Conservation (phyloP, 2,888 invertebrate genomes). For the Notodromas monacha region DNA sequence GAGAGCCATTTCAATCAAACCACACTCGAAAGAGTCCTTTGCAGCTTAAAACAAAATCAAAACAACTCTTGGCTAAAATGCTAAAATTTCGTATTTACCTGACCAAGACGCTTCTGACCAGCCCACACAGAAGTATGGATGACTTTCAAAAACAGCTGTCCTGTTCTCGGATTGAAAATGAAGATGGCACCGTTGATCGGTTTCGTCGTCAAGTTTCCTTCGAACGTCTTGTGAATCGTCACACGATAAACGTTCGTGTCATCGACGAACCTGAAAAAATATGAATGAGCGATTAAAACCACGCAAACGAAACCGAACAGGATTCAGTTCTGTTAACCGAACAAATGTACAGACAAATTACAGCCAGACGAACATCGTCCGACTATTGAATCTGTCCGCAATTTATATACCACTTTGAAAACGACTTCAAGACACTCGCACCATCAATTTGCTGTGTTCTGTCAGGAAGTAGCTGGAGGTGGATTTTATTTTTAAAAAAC, state of each 20-base stretch:
- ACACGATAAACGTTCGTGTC: conserved; percentile 98
- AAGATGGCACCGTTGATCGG: conserved; percentile 99
- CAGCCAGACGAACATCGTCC: too few species aligned
- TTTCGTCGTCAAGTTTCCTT: conserved; percentile 93
- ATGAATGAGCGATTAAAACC: not conserved
- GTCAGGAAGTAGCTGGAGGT: too few species aligned
- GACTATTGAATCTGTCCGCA: too few species aligned
- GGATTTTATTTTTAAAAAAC: too few species aligned
- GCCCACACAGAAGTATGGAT: conserved; percentile 99
- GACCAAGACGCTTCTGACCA: conserved; percentile 94
- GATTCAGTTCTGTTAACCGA: too few species aligned
- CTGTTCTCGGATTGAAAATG: conserved; percentile 95
- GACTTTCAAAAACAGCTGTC: conserved; percentile 92
- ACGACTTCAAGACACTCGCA: too few species aligned
- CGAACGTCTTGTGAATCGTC: conserved; percentile 98
- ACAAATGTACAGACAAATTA: too few species aligned
- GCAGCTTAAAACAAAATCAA: conserved; percentile 2
- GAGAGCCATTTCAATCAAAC: too few species aligned
- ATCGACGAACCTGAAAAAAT: conserved; percentile 43
- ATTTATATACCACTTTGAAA: too few species aligned
- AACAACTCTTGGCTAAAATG: conserved; percentile 2
- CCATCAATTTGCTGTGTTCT: too few species aligned
- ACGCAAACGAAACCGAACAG: too few species aligned
- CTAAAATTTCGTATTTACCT: conserved; percentile 21
- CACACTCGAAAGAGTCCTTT: not conserved